These are phyloP conservation scores for Numenius phaeopus DNA, from an alignment of 2,797 vertebrate species.

Conservation along the genomic window DNA sequence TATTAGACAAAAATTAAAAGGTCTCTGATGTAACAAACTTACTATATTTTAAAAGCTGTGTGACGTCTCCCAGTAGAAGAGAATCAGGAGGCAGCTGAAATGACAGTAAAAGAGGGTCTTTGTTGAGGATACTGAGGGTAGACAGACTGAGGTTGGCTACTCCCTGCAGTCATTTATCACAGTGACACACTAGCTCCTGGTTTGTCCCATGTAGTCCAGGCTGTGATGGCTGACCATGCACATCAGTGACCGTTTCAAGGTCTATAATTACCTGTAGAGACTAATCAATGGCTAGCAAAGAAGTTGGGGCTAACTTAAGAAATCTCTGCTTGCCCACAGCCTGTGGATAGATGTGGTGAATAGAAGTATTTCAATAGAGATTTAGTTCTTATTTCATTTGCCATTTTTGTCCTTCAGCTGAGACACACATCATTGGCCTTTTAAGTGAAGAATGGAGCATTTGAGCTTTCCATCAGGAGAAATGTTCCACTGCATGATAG, in stretches of 20 bases:
- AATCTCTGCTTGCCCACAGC: background rate
- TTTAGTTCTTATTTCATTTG: background rate
- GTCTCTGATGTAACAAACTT: background rate
- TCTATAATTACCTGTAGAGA: background rate
- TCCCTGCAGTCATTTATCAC: background rate
- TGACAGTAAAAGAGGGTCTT: background rate
- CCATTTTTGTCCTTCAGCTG: background rate
- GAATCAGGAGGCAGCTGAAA: background rate
- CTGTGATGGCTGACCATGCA: background rate
- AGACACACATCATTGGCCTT: background rate
- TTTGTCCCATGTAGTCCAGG: background rate
- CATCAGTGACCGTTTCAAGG: accelerated
- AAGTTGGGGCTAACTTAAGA: background rate
- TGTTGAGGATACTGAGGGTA: background rate
- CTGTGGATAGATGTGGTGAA: background rate
- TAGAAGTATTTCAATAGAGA: background rate
- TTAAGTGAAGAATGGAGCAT: background rate
- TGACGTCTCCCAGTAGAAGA: background rate
- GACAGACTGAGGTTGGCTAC: background rate
- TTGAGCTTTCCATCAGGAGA: background rate
- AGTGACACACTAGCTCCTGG: background rate
- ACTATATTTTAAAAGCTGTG: background rate
- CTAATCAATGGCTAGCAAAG: background rate
- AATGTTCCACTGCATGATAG: background rate
- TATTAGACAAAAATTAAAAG: background rate